Conservation (phyloP, 1,140 invertebrate species). For the Saccostrea glomerata region DNA sequence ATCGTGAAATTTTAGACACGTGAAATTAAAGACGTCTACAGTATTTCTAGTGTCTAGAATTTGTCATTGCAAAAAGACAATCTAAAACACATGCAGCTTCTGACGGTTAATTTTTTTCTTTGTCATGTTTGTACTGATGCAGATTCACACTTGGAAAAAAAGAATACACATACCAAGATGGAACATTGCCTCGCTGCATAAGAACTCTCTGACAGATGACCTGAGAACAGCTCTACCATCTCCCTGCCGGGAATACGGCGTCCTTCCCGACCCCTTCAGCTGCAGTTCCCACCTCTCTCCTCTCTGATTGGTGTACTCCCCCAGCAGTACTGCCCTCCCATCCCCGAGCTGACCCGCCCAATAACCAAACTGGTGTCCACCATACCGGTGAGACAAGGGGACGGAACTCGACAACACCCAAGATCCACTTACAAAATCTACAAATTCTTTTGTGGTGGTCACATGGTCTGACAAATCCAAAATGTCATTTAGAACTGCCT, state of each 20-base stretch:
- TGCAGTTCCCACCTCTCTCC: slow-evolving; percentile 85
- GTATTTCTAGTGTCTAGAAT: no score
- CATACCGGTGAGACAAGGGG: slow-evolving; percentile 83
- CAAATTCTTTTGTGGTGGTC: slow-evolving; percentile 55
- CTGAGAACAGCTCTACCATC: slow-evolving; percentile 85
- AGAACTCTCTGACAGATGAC: slow-evolving; percentile 84
- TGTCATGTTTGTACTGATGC: no score
- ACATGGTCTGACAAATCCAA: slow-evolving; percentile 65
- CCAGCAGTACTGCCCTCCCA: slow-evolving; percentile 82
- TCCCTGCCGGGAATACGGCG: slow-evolving; percentile 84
- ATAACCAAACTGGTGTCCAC: slow-evolving; percentile 85
- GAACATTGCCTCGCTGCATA: slow-evolving; percentile 82
- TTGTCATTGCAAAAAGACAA: no score
- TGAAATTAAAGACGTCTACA: no score
- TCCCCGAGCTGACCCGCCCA: slow-evolving; percentile 85
- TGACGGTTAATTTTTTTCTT: no score
- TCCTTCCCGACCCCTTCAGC: slow-evolving; percentile 85
- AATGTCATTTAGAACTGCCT: slow-evolving; percentile 61
- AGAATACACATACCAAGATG: slow-evolving; percentile 64
- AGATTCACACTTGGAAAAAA: no score
- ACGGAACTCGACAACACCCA: slow-evolving; percentile 57
- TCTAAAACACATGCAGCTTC: no score
- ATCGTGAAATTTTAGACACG: no score
- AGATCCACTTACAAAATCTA: slow-evolving; percentile 66
- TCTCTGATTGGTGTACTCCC: slow-evolving; percentile 71